These are phyloP conservation scores for Hymenopus coronatus DNA, from an alignment of 2,888 invertebrate species.

Conservation along the genomic window DNA sequence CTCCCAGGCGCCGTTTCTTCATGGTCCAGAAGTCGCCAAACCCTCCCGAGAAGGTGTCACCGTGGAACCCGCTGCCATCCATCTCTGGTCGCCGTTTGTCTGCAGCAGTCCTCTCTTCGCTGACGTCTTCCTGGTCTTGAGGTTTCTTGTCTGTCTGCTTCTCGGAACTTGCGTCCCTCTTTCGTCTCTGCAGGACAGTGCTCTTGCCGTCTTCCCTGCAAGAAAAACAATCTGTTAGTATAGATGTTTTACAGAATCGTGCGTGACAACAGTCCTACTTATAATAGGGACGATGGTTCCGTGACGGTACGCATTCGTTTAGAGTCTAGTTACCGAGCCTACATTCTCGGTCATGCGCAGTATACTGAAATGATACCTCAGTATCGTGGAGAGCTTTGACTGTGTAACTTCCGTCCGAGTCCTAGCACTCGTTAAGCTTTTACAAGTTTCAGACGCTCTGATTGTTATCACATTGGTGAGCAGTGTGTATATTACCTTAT, in stretches of 20 bases:
- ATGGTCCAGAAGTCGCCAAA: conserved; percentile 41
- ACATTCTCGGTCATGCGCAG: too few species aligned
- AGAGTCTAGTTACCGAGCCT: too few species aligned
- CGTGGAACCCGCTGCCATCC: conserved; percentile 31
- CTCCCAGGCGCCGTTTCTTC: conserved; percentile 28
- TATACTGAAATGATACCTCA: too few species aligned
- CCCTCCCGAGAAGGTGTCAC: conserved; percentile 36
- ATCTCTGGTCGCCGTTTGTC: conserved; percentile 25
- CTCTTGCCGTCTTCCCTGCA: background rate
- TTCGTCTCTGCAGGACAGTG: background rate
- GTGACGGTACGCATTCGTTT: too few species aligned
- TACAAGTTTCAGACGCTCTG: too few species aligned
- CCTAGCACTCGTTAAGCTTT: too few species aligned
- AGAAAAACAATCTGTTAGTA: background rate
- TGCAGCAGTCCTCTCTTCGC: background rate
- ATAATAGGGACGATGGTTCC: too few species aligned
- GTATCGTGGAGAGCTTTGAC: too few species aligned
- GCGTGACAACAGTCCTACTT: too few species aligned
- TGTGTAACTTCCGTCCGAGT: too few species aligned
- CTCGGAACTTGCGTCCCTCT: background rate
- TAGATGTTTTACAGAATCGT: background rate
- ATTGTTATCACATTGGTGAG: too few species aligned
- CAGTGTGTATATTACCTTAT: too few species aligned
- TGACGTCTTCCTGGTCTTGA: background rate
- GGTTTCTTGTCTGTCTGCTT: background rate